A percentile compares a stretch with the other conserved stretches of the same genome.
These are phyloP conservation scores for Drosophila ananassae DNA, from an alignment of 1,140 invertebrate genomes.

Conservation along the genomic window DNA sequence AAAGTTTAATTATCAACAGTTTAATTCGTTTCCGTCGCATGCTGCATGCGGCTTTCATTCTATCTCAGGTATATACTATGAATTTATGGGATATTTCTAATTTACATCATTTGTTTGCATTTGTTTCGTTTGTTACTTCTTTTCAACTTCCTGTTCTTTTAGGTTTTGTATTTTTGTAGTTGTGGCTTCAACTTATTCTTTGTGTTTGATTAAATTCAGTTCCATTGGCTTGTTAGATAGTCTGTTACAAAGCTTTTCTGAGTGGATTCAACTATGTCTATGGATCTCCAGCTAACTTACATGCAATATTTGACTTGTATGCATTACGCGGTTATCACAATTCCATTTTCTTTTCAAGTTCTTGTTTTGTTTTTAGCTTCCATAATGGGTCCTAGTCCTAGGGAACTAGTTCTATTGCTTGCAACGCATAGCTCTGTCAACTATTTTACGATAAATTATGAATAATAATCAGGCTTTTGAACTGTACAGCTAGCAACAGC, in stretches of 20 bases:
- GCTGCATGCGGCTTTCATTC: slow-evolving; percentile 83
- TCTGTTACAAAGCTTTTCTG: slow-evolving; percentile 28
- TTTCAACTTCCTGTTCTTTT: slow-evolving; percentile 9
- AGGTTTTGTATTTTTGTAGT: slow-evolving; percentile 2
- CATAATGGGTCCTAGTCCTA: slow-evolving; percentile 31
- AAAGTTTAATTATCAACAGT: slow-evolving; percentile 88
- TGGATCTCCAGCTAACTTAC: slow-evolving; percentile 64
- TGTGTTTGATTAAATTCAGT: slow-evolving; percentile 19
- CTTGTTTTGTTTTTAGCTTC: slow-evolving; percentile 32
- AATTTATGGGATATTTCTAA: background rate
- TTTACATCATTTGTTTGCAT: background rate
- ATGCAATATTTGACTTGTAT: slow-evolving; percentile 74
- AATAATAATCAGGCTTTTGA: slow-evolving; percentile 68
- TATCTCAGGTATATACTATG: slow-evolving; percentile 66
- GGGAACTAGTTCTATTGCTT: slow-evolving; percentile 15
- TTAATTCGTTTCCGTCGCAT: slow-evolving; percentile 76
- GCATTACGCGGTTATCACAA: slow-evolving; percentile 72
- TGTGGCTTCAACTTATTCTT: slow-evolving; percentile 14
- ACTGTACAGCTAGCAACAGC: slow-evolving; percentile 23
- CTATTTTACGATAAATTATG: slow-evolving; percentile 62
- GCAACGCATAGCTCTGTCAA: slow-evolving; percentile 58
- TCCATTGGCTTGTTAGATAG: slow-evolving; percentile 31
- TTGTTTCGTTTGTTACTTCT: background rate
- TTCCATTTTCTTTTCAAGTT: slow-evolving; percentile 69
- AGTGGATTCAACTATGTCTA: slow-evolving; percentile 33